phyloP scores from a whole-genome alignment of 2,888 invertebrate species.

The Nemapogon koenigi region DNA sequence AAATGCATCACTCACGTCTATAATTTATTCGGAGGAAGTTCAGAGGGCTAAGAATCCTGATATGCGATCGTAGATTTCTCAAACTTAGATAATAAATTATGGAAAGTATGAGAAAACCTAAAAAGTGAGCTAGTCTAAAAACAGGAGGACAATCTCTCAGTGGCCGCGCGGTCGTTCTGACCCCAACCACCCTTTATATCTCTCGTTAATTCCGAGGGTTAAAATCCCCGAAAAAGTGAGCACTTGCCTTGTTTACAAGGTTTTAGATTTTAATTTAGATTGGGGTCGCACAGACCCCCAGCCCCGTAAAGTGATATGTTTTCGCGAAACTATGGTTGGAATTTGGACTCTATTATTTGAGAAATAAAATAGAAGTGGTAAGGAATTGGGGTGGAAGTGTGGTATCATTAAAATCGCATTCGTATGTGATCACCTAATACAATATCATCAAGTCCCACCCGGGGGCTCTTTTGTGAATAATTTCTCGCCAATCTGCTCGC shows the following conservation, averaged over 20 bases:
- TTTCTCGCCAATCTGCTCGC: constrained; percentile 61
- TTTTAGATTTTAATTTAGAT: constrained; percentile 69
- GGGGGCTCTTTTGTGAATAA: constrained; percentile 59
- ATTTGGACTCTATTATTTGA: background rate
- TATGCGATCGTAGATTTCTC: too few relatives aligned
- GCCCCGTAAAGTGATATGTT: constrained; percentile 33
- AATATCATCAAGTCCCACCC: constrained; percentile 58
- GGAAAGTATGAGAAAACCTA: too few relatives aligned
- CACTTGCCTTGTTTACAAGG: constrained; percentile 68
- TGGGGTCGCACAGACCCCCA: constrained; percentile 40
- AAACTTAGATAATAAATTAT: too few relatives aligned
- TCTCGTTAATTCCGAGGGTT: constrained; percentile 63
- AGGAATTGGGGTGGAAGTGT: constrained; percentile 26
- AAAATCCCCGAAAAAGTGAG: constrained; percentile 67
- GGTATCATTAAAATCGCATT: constrained; percentile 64
- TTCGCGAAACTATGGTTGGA: background rate
- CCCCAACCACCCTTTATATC: constrained; percentile 41
- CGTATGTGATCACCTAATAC: constrained; percentile 67
- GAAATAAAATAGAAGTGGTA: constrained; percentile 18
- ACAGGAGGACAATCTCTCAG: constrained; percentile 1
- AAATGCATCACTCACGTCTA: too few relatives aligned
- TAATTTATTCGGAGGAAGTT: too few relatives aligned
- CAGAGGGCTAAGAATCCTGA: too few relatives aligned
- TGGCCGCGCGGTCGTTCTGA: constrained; percentile 7
- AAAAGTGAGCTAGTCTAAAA: too few relatives aligned